phyloP scores from a whole-genome alignment of 2,113 vertebrate genomes.

The Cygnus atratus region DNA sequence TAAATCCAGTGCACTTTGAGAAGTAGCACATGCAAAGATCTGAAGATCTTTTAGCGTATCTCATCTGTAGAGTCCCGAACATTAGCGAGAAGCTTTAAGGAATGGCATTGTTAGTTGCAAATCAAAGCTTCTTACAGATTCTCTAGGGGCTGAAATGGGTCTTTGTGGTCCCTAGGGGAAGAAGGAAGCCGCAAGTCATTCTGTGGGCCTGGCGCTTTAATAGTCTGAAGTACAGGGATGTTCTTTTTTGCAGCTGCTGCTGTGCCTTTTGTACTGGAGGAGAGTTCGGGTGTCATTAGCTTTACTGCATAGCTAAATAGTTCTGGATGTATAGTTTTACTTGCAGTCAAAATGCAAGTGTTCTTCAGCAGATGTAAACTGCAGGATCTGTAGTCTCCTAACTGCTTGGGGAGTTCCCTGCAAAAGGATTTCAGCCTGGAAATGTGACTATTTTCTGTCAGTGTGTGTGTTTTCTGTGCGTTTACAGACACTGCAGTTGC shows the following conservation, averaged over 20 bases:
- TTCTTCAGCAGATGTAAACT: neutral
- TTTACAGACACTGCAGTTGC: neutral
- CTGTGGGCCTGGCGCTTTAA: constrained; percentile 70
- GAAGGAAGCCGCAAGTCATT: constrained; percentile 81
- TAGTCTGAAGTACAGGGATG: constrained; percentile 78
- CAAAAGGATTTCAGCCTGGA: neutral
- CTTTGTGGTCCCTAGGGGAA: constrained; percentile 75
- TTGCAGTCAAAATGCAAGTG: neutral
- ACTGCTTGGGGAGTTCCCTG: neutral
- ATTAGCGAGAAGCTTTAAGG: constrained; percentile 68
- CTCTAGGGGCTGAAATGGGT: constrained; percentile 72
- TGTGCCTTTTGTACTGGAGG: constrained; percentile 56
- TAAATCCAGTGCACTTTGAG: neutral
- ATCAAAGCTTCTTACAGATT: constrained; percentile 75
- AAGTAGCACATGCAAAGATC: constrained; percentile 3
- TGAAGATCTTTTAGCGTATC: constrained; percentile 21
- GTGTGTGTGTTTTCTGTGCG: neutral
- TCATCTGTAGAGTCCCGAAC: constrained; percentile 56
- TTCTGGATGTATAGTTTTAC: neutral
- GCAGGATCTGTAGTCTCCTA: neutral
- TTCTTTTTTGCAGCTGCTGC: constrained; percentile 89
- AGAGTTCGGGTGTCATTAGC: constrained; percentile 36
- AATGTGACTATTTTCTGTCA: neutral
- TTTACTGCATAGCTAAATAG: constrained; percentile 16
- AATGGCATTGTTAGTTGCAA: constrained; percentile 75